Conservation (phyloP, 64 coral and sea anemone species). For the Stichodactyla helianthus region DNA sequence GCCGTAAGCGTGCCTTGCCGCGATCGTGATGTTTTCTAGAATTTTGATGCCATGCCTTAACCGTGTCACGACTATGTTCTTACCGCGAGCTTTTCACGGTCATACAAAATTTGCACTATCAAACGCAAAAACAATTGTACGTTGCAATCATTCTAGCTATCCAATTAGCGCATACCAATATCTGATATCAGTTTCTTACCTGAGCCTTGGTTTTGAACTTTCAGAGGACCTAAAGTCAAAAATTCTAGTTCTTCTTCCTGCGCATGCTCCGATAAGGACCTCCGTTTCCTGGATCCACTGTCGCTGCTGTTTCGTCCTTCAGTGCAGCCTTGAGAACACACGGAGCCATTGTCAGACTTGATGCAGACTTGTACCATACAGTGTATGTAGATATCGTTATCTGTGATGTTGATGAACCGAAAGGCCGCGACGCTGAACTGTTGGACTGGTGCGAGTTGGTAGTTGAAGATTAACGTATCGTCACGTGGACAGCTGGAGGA, state of each 20-base stretch:
- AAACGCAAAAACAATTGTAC: too few species aligned
- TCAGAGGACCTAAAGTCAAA: constrained; percentile 1
- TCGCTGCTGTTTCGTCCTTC: background rate
- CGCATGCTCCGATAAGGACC: background rate
- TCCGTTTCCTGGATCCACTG: constrained; percentile 22
- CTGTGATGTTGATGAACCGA: constrained; percentile 35
- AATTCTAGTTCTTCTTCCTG: background rate
- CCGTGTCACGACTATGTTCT: too few species aligned
- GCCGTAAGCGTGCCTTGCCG: too few species aligned
- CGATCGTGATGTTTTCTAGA: too few species aligned
- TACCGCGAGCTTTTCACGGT: too few species aligned
- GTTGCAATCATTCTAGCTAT: too few species aligned
- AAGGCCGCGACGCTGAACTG: constrained; percentile 61
- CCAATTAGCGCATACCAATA: too few species aligned
- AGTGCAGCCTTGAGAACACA: constrained; percentile 55
- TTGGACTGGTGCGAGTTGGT: constrained; percentile 44
- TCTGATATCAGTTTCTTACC: background rate
- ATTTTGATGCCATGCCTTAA: too few species aligned
- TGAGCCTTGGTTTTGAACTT: background rate
- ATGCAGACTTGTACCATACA: constrained; percentile 64
- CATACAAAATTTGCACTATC: too few species aligned
- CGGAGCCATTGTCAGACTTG: constrained; percentile 50
- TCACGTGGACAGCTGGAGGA: constrained; percentile 58
- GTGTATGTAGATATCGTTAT: constrained; percentile 49
- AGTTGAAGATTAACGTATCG: constrained; percentile 40